Base-by-base conservation (phyloP, 2,113 vertebrate species). In the Cavia porcellus region DNA sequence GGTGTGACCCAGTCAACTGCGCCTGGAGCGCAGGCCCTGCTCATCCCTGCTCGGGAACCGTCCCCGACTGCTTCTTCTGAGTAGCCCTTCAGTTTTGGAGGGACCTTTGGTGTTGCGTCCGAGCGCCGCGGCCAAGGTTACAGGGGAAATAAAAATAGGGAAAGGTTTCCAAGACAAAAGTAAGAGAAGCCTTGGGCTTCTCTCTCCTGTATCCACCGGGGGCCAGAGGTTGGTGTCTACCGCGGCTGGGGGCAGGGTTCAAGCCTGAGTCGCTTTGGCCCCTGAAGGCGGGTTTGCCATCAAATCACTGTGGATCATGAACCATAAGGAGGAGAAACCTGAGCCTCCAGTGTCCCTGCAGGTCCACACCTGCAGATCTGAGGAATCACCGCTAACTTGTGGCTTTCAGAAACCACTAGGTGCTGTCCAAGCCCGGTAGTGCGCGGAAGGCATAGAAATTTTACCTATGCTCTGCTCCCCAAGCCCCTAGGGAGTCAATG, bases 31-130 rank as follows among this genome's bases (percentile, higher is more conserved):
- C 85, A 92, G 91, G 82, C 90, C 24, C 0, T 25, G n/a, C 32
- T 52, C 2, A 5, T 42, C 22, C 10, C 7, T 3, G 50, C 55
- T 24, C 4, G n/a, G 7, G 25, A 11, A 1, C 30, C 0, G 68
- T 12, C 47, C 22, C 77, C 2, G 30, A 52, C 72, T 86, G 74
- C 19, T 17, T 88, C 59, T 90, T 82, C 10, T 1, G 19, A 70
- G 47, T 85, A 35, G 62, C 50, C 68, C 42, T 57, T 30, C 2
- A 3, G 55, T 3, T 15, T 64, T 32, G 47, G 61, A 83, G 77
- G 38, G 47, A n/a, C 61, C 91, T 35, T 79, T 7, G 22, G 47
- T 9, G 42, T 61, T 55, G 88, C 0, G 28, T 82, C 55, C 9
- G 0, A 15, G 42, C 74, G 86, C 50, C 57, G 0, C 0, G 5